These are phyloP conservation scores for Aphelinus atriplicis DNA, from an alignment of 1,140 invertebrate genomes.

Conservation along the genomic window DNA sequence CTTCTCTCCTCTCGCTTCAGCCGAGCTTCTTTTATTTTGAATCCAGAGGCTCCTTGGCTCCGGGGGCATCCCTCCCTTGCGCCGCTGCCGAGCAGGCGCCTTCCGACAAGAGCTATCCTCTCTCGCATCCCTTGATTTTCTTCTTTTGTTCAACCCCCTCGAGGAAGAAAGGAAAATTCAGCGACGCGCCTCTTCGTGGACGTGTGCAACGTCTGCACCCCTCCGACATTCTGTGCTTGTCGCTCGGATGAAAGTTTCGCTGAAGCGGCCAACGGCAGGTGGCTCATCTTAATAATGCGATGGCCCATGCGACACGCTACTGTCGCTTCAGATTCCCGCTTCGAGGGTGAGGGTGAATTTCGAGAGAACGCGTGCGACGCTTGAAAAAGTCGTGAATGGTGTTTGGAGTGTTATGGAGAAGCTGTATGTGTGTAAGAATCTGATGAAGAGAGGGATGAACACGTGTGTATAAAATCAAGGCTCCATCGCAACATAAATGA, in stretches of 20 bases:
- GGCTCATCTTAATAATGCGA: constrained; percentile 62
- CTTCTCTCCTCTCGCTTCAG: constrained; percentile 10
- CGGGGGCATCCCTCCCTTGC: neutral
- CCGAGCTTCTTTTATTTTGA: neutral
- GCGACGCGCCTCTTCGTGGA: neutral
- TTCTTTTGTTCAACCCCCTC: constrained; percentile 54
- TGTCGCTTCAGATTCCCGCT: too few relatives aligned
- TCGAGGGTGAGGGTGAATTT: too few relatives aligned
- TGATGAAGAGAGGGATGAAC: too few relatives aligned
- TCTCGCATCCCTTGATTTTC: constrained; percentile 64
- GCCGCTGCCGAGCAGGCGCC: constrained; percentile 31
- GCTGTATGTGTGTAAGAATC: too few relatives aligned
- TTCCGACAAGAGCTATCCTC: constrained; percentile 31
- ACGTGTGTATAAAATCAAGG: too few relatives aligned
- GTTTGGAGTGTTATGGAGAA: too few relatives aligned
- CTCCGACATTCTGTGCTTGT: constrained; percentile 51
- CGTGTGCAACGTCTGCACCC: neutral
- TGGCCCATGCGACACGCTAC: too few relatives aligned
- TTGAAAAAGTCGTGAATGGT: too few relatives aligned
- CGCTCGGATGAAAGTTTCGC: constrained; percentile 61
- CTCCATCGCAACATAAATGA: too few relatives aligned
- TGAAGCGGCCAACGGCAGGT: constrained; percentile 58
- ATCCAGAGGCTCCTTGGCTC: neutral
- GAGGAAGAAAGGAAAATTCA: constrained; percentile 11
- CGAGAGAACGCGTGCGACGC: too few relatives aligned